Evolutionary conservation across 2,797 vertebrate species (phyloP), one percentile per base, ranked within the genome.

Genomic region (Leuciscus waleckii): DNA sequence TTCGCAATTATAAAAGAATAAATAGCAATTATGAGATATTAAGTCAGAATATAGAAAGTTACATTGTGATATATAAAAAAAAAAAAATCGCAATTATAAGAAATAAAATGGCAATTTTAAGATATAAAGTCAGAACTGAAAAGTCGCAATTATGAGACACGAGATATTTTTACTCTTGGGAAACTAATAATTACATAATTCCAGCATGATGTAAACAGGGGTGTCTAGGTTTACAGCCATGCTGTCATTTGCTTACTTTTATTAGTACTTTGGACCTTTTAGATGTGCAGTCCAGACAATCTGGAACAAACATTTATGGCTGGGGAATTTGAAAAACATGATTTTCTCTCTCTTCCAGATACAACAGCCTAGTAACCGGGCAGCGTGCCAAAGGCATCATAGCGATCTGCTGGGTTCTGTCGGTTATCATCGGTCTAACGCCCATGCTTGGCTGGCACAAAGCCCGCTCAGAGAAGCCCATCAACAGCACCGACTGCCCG

Each of bases 401-500:
- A 51, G 97, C 96, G 32, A 89, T 99, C 91, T 99, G 98, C 93
- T 99, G 98, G 98, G 92, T 97, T 56, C 89, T 99, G 63, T 99
- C 98, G 5, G 96, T 99, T 80, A 91, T 95, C 91, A 99, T 99
- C 0, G 98, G 98, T 75, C 94, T 99, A 90, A 98, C 96, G 0
- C 98, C 98, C 2, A 98, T 99, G 97, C 94, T 99, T 87, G 98
- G 98, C 88, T 99, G 98, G 98, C 95, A 98, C 94, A 92, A 84
- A 0, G 85, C 63, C 0, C 6, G 70, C 10, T 17, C 88, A 0
- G 5, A 81, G 0, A 58, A n/a, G 39, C 2, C 5, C 49, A 4
- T 5, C 3, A 88, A 89, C 89, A 56, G 0, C 86, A 85, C 85
- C 67, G 5, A 49, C 46, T 98, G 97, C 84, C 82, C 90, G 0